phyloP scores from a whole-genome alignment of 2,797 vertebrate genomes.

The Nyctibius grandis region DNA sequence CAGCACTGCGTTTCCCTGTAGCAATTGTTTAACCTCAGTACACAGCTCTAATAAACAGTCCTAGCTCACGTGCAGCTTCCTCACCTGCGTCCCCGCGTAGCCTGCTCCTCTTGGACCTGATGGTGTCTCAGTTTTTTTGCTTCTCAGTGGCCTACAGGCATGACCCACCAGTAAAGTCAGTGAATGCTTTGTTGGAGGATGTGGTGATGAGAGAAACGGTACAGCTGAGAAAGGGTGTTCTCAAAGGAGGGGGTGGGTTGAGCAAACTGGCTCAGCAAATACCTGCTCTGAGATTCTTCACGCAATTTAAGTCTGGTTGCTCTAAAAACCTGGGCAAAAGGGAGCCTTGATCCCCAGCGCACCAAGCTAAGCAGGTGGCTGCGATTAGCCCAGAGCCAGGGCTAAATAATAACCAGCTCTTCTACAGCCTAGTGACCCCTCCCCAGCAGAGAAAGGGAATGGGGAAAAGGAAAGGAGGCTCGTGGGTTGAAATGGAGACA shows the following conservation, averaged over 20 bases:
- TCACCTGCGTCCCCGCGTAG: accelerated
- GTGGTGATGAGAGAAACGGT: neutral
- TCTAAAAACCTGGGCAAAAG: neutral
- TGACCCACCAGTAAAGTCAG: neutral
- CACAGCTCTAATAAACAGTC: conserved; percentile 13
- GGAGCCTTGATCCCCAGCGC: neutral
- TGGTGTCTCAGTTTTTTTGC: too few species aligned
- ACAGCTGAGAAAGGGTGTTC: accelerated
- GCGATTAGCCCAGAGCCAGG: too few species aligned
- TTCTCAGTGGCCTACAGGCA: neutral
- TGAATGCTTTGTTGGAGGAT: neutral
- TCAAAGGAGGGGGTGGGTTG: neutral
- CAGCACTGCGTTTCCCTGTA: neutral
- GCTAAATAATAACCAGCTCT: too few species aligned
- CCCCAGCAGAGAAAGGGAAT: too few species aligned
- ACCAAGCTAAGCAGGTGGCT: too few species aligned
- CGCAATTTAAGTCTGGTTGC: neutral
- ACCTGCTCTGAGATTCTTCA: accelerated
- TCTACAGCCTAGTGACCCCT: too few species aligned
- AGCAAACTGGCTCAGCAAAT: neutral
- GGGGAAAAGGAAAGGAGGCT: too few species aligned
- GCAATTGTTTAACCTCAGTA: neutral
- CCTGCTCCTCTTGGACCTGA: too few species aligned
- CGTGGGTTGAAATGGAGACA: too few species aligned
- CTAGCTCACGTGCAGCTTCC: neutral